Percentiles rank a stretch among this genome's conserved stretches.
Evolutionary conservation across 2,113 vertebrate genomes (phyloP).

Genomic region (Syrmaticus mikado): DNA sequence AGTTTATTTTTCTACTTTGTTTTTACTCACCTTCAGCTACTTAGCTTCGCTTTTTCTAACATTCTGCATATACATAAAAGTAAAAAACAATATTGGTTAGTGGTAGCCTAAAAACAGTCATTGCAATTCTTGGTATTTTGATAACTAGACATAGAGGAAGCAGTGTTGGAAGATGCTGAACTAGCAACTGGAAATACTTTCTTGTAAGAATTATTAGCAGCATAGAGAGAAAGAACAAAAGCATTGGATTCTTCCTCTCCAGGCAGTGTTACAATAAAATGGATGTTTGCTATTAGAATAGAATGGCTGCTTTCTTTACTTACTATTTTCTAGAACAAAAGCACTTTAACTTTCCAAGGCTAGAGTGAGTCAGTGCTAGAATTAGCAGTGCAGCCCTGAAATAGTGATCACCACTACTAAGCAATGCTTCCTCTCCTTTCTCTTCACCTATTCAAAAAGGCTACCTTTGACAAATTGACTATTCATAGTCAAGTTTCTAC

Average conservation of each 20-base stretch:
- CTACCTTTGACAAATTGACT: neutral
- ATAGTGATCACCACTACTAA: neutral
- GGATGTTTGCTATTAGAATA: conserved; percentile 57
- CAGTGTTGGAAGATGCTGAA: neutral
- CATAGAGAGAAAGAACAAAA: conserved; percentile 34
- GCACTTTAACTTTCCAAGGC: conserved; percentile 8
- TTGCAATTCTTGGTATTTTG: neutral
- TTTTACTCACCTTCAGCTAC: neutral
- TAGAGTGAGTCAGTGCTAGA: conserved; percentile 19
- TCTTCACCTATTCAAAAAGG: neutral
- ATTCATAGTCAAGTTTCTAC: neutral
- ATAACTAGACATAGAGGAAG: neutral
- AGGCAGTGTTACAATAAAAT: conserved; percentile 53
- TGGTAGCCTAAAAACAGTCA: neutral
- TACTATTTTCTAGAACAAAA: conserved; percentile 57
- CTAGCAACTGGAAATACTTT: conserved; percentile 26
- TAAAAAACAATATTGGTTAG: neutral
- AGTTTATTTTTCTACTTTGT: neutral
- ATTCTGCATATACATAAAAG: neutral
- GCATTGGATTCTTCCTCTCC: conserved; percentile 36
- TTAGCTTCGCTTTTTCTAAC: neutral
- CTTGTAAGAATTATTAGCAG: neutral
- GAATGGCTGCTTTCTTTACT: conserved; percentile 44
- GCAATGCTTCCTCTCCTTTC: neutral
- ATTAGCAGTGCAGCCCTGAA: neutral